Percentiles rank a stretch among this genome's conserved stretches.
phyloP scores from a whole-genome alignment of 1,140 invertebrate genomes.

The Drosophila takahashii region DNA sequence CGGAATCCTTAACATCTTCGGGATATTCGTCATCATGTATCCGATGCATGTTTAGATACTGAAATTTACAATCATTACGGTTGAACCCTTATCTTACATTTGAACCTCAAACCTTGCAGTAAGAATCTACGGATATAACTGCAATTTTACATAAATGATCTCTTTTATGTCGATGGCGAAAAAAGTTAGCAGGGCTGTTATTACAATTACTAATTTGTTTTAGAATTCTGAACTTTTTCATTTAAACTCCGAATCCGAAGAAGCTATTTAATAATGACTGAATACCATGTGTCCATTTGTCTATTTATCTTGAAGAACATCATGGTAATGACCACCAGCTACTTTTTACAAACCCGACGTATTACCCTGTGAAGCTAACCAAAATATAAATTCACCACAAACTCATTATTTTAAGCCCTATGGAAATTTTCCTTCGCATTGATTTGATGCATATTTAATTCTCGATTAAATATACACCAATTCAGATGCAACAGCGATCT shows the following conservation, averaged over 20 bases:
- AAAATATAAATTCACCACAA: too few species aligned
- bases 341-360: too few species aligned
- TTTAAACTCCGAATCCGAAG: not conserved
- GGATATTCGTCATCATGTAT: slow-evolving; percentile 64
- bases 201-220: not conserved
- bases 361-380: not conserved
- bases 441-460: not conserved
- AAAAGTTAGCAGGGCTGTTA: not conserved
- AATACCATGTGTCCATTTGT: too few species aligned
- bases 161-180: not conserved
- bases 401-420: too few species aligned
- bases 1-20: slow-evolving; percentile 56
- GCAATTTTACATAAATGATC: slow-evolving; percentile 6
- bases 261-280: too few species aligned
- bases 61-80: slow-evolving; percentile 18
- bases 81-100: not conserved
- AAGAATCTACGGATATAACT: not conserved
- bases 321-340: too few species aligned
- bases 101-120: not conserved
- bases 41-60: slow-evolving; percentile 53
- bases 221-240: not conserved
- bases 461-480: not conserved
- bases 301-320: too few species aligned
- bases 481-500: not conserved
- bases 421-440: too few species aligned